These are phyloP conservation scores for Drosophila subsilvestris DNA, from an alignment of 2,888 invertebrate genomes.

Conservation along the genomic window DNA sequence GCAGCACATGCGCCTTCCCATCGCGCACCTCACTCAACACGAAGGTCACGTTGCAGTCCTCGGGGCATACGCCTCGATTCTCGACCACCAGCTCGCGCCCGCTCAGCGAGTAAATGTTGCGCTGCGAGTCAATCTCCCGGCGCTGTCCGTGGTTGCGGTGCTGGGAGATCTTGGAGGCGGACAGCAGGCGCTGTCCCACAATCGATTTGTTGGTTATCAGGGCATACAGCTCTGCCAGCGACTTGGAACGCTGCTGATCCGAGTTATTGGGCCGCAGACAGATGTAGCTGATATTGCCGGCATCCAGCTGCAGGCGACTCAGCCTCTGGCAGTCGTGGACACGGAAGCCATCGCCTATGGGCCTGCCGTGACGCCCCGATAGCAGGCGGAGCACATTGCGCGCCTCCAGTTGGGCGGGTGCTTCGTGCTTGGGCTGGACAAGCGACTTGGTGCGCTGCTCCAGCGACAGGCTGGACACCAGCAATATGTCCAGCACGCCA, in stretches of 20 bases:
- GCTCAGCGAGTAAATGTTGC: constrained; percentile 86
- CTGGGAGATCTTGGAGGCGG: constrained; percentile 84
- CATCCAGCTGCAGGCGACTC: constrained; percentile 86
- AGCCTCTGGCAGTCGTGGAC: constrained; percentile 87
- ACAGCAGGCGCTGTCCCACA: constrained; percentile 74
- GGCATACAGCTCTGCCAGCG: constrained; percentile 84
- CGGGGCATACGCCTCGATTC: constrained; percentile 90
- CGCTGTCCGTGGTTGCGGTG: constrained; percentile 86
- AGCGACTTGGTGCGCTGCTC: constrained; percentile 75
- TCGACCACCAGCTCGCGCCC: constrained; percentile 88
- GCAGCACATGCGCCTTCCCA: constrained; percentile 85
- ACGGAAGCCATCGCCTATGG: constrained; percentile 87
- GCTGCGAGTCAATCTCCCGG: constrained; percentile 86
- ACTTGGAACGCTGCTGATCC: constrained; percentile 85
- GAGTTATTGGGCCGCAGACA: constrained; percentile 86
- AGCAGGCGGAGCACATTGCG: constrained; percentile 88
- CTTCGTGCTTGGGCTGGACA: constrained; percentile 53
- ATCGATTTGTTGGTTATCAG: constrained; percentile 84
- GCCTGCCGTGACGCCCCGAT: constrained; percentile 88
- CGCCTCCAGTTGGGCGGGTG: constrained; percentile 67
- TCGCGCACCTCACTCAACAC: constrained; percentile 86
- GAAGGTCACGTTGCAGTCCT: constrained; percentile 87
- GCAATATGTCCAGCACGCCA: constrained; percentile 88
- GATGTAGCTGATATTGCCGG: constrained; percentile 85
- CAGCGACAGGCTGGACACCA: constrained; percentile 85